A percentile compares a stretch with the other conserved stretches of the same genome.
Conservation (phyloP, 1,140 invertebrate genomes). For the Drosophila athabasca region DNA sequence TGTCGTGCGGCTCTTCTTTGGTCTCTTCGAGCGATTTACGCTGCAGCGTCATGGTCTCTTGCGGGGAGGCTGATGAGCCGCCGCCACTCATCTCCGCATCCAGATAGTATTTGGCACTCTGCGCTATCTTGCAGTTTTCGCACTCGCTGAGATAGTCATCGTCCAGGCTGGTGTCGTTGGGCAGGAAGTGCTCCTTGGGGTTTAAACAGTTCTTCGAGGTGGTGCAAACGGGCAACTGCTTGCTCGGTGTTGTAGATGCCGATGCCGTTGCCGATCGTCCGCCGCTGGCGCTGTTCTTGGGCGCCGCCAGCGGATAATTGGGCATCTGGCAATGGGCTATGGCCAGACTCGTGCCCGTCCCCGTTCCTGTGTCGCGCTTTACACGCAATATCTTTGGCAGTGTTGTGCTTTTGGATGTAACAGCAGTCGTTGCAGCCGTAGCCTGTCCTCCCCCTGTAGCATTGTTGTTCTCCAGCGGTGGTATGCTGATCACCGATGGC, state of each 20-base stretch:
- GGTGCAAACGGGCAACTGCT: slow-evolving; percentile 82
- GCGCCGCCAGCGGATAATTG: slow-evolving; percentile 59
- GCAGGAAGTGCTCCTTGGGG: slow-evolving; percentile 82
- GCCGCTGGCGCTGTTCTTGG: slow-evolving; percentile 13
- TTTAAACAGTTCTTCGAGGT: slow-evolving; percentile 83
- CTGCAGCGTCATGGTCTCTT: slow-evolving; percentile 89
- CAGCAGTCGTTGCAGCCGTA: not conserved
- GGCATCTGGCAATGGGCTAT: slow-evolving; percentile 78
- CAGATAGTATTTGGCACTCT: slow-evolving; percentile 87
- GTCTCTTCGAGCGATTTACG: slow-evolving; percentile 85
- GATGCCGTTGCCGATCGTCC: slow-evolving; percentile 25
- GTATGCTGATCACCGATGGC: slow-evolving; percentile 81
- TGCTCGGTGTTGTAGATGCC: slow-evolving; percentile 33
- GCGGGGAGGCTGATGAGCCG: slow-evolving; percentile 85
- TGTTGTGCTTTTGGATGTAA: slow-evolving; percentile 47
- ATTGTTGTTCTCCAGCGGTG: slow-evolving; percentile 61
- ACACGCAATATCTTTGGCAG: slow-evolving; percentile 58
- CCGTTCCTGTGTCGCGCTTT: slow-evolving; percentile 32
- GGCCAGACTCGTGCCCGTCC: slow-evolving; percentile 29
- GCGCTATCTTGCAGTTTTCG: slow-evolving; percentile 91
- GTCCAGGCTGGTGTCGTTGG: slow-evolving; percentile 85
- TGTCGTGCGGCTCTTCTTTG: slow-evolving; percentile 84
- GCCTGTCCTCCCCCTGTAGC: not conserved
- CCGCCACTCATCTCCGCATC: slow-evolving; percentile 85
- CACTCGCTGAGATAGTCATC: slow-evolving; percentile 92